These are phyloP conservation scores for Melanotaenia trifasciata DNA, from an alignment of 2,797 vertebrate species.

Conservation along the genomic window DNA sequence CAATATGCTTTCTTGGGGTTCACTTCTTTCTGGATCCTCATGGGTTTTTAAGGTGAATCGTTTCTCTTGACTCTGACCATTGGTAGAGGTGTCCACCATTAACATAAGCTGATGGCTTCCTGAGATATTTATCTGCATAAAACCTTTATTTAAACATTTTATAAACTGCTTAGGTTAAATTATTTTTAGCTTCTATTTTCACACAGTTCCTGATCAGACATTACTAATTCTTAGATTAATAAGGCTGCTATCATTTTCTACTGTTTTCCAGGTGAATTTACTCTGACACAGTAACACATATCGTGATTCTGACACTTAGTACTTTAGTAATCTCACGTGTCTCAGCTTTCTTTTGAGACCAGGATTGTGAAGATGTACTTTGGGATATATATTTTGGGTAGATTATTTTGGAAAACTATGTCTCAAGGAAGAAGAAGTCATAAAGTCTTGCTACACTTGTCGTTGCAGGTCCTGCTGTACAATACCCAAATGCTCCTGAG, in stretches of 20 bases:
- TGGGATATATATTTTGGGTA: background rate
- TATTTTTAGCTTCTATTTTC: too few relatives aligned
- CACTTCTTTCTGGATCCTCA: too few relatives aligned
- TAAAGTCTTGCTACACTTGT: background rate
- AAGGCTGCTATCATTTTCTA: background rate
- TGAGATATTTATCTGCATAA: too few relatives aligned
- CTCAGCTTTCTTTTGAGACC: background rate
- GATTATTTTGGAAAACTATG: background rate
- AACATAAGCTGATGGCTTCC: too few relatives aligned
- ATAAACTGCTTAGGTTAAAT: too few relatives aligned
- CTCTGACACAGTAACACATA: background rate
- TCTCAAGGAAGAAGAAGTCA: background rate
- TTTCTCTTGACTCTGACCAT: too few relatives aligned
- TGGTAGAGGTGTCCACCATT: too few relatives aligned
- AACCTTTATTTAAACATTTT: too few relatives aligned
- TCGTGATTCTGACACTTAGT: background rate
- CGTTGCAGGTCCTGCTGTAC: conserved; percentile 51
- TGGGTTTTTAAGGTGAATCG: too few relatives aligned
- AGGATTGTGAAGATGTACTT: background rate
- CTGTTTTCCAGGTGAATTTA: background rate
- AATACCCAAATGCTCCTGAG: conserved; percentile 39
- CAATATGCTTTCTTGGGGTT: too few relatives aligned
- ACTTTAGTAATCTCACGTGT: background rate
- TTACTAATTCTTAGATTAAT: background rate
- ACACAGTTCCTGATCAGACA: background rate